Evolutionary conservation across 2,113 vertebrate genomes (phyloP), one percentile per base, ranked within the genome.

Genomic region (Girardinichthys multiradiatus): DNA sequence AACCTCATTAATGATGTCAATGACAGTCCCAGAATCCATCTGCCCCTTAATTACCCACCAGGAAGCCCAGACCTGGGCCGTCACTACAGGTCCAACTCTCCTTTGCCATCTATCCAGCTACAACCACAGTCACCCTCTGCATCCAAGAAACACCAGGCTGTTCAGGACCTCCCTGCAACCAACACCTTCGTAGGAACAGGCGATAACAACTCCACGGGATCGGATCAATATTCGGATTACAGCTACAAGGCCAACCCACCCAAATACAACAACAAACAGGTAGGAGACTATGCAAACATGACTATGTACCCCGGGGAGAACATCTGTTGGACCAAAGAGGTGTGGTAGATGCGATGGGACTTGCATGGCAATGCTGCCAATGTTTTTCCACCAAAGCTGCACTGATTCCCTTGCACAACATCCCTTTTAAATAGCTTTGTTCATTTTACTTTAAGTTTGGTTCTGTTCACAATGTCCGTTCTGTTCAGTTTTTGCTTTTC

Each of bases 201-300:
- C 70, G 98, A 99, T 95, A 99, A 95, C 95, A 98, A 95, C 89
- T 99, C 98, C 17, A 98, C 97, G 0, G 97, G 98, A 89, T 99
- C 97, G 0, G 98, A 99, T 95, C 98, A 98, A 93, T 99, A 98
- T 93, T 99, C 97, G 92, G 97, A 99, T 97, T 99, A 98, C 97
- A 98, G 98, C 97, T 99, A 98, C 95, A 97, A 97, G 94, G 96
- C 97, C 94, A 98, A 98, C 83, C 96, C 97, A 81, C 97, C 97
- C 89, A 99, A 99, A 97, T 99, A 99, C 95, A 96, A 94, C 97
- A 97, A 92, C 95, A 99, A 99, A 96, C 98, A 99, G 98, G 98
- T 99, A 99, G 97, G 98, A 95, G 96, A 97, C 90, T 94, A 96
- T 89, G 95, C 95, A 92, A 94, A 95, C 94, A 94, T 95, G 33